Evolutionary conservation across 2,113 vertebrate genomes (phyloP).

Genomic region (Stigmatopora nigra): DNA sequence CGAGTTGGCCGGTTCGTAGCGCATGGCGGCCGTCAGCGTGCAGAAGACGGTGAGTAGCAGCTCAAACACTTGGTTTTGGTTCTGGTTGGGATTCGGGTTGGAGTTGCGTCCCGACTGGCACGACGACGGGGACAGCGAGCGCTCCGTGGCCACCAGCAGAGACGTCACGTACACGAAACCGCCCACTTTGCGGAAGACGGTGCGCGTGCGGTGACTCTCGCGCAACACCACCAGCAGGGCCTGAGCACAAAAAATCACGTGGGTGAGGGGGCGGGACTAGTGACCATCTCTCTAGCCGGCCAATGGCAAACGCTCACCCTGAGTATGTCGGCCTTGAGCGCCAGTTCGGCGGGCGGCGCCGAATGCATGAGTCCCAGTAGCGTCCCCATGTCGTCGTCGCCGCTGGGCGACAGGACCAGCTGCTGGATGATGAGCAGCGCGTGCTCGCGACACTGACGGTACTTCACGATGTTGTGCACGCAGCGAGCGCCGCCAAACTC

Average conservation of each 20-base stretch:
- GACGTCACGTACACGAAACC: conserved; percentile 97
- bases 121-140: conserved; percentile 84
- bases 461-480: conserved; percentile 95
- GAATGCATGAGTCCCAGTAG: conserved; percentile 97
- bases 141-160: conserved; percentile 93
- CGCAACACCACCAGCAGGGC: conserved; percentile 83
- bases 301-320: too few relatives aligned
- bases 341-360: conserved; percentile 82
- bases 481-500: conserved; percentile 95
- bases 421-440: conserved; percentile 96
- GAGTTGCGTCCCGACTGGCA: conserved; percentile 81
- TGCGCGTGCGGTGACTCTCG: conserved; percentile 93
- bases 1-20: conserved; percentile 94
- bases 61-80: conserved; percentile 91
- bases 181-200: conserved; percentile 94
- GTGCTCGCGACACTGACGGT: conserved; percentile 89
- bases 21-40: conserved; percentile 94
- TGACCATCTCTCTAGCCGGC: too few relatives aligned
- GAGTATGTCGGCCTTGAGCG: conserved; percentile 93
- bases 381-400: conserved; percentile 98
- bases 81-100: conserved; percentile 74
- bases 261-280: too few relatives aligned
- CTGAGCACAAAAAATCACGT: too few relatives aligned
- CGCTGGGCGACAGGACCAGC: conserved; percentile 87
- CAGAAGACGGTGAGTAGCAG: conserved; percentile 91